A percentile compares a stretch with the other conserved stretches of the same genome.
Conservation (phyloP, 2,797 vertebrate genomes). For the Coilia nasus region DNA sequence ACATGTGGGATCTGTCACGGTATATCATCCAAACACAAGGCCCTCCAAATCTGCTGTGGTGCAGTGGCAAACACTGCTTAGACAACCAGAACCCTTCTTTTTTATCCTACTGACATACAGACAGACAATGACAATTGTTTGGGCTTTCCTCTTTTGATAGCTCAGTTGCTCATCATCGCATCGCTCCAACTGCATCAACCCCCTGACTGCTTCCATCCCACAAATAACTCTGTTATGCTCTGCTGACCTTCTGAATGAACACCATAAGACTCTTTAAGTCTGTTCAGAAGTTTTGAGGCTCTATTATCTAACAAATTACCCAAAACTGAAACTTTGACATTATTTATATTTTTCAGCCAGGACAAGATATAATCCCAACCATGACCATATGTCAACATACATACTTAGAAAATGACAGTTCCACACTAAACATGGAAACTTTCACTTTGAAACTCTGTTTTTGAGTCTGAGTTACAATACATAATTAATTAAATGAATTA, state of each 20-base stretch:
- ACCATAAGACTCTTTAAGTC: not conserved
- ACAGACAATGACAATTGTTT: conserved; percentile 40
- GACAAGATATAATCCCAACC: not conserved
- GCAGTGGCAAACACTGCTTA: conserved; percentile 17
- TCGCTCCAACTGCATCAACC: conserved; percentile 8
- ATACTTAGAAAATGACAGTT: not conserved
- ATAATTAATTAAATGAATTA: not conserved
- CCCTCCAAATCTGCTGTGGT: conserved; percentile 37
- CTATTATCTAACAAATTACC: not conserved
- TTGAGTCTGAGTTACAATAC: not conserved
- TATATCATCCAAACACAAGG: conserved; percentile 22
- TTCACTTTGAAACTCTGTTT: not conserved
- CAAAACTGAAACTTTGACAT: not conserved
- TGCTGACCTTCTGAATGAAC: not conserved
- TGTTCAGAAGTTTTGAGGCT: not conserved
- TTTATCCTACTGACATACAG: not conserved
- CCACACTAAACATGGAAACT: not conserved
- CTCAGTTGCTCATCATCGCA: conserved; percentile 29
- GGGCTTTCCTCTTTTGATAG: conserved; percentile 22
- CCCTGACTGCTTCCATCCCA: not conserved
- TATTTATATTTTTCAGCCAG: not conserved
- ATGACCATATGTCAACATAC: not conserved
- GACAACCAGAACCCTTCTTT: conserved; percentile 14
- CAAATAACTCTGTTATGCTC: not conserved
- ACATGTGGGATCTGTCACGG: conserved; percentile 14